Base-by-base conservation (phyloP, 2,113 vertebrate species). In the Trinectes maculatus region DNA sequence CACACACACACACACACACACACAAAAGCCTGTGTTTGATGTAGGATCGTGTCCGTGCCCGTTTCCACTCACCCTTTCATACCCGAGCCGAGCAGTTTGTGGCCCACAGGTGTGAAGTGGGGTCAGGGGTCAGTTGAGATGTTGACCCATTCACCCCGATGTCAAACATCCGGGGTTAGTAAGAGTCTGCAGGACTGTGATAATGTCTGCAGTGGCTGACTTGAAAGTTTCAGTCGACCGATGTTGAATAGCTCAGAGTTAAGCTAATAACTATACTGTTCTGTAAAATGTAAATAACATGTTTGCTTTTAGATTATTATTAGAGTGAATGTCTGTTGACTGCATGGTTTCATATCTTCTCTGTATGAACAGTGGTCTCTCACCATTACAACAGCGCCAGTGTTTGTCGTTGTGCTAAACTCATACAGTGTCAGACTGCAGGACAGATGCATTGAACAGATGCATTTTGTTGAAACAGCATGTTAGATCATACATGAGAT, bases 81-180 rank as follows among this genome's bases (percentile, higher is more conserved):
- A 34, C 25, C 64, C 36, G 36, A 62, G 39, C 13, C 22, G 26
- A 68, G 34, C 46, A 21, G 46, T 65, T 43, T 53, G 24, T 44
- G 53, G 60, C 25, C 31, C 31, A 57, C 72, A 70, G 59, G 65
- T 67, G 42, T 40, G 67, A 16, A 33, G 6, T 39, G n/a, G 6
- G 13, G 34, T 54, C 60, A 53, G 2, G 21, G 69, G 46, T 73
- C 59, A 51, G 13, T 52, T 44, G 9, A 18, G 25, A 36, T 36
- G 29, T 29, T 72, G 68, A 73, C 58, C 65, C 29, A 9, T 37
- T 66, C 34, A 54, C 53, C 22, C 52, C 33, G 29, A 5, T 2
- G 12, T 53, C 19, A 63, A 62, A 49, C 34, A 13, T 29, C 6
- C 28, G 24, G 24, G 16, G 40, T 65, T 34, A 46, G n/a, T 12